Percentiles rank a stretch among this genome's conserved stretches.
Conservation (phyloP, 92 coral and sea anemone species). For the Galaxea fascicularis region DNA sequence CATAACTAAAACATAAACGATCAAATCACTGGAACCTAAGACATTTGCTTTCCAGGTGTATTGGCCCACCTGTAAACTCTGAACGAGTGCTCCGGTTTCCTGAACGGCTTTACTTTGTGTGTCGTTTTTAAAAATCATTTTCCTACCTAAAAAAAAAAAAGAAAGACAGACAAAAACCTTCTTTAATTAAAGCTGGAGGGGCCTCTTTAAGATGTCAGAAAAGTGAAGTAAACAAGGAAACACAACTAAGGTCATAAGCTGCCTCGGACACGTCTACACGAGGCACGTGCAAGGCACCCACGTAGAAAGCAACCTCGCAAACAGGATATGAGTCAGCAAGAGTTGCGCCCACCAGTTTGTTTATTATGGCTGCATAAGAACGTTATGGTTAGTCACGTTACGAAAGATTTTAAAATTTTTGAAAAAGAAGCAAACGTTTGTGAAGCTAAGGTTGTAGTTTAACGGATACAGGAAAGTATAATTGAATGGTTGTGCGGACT, state of each 20-base stretch:
- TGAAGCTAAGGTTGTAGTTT: too few species aligned
- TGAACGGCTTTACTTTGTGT: background rate
- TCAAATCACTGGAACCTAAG: background rate
- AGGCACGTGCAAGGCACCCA: slow-evolving; percentile 10
- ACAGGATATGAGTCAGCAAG: background rate
- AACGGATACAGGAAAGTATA: background rate
- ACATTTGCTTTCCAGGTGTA: background rate
- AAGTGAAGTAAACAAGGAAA: background rate
- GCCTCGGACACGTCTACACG: too few species aligned
- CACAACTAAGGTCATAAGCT: background rate
- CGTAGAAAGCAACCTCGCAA: background rate
- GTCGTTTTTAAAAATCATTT: slow-evolving; percentile 36
- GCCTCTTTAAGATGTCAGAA: background rate
- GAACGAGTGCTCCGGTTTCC: slow-evolving; percentile 14
- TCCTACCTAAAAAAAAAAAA: background rate
- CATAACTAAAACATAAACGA: background rate
- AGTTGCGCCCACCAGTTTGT: background rate
- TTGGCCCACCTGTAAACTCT: slow-evolving; percentile 25
- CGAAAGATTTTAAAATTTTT: background rate
- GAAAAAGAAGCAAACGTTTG: background rate
- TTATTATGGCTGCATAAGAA: background rate
- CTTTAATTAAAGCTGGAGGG: too few species aligned
- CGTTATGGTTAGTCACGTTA: background rate
- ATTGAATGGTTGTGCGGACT: too few species aligned
- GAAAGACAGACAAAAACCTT: too few species aligned